Conservation (phyloP, 2,888 invertebrate species). For the Nineta flava region DNA sequence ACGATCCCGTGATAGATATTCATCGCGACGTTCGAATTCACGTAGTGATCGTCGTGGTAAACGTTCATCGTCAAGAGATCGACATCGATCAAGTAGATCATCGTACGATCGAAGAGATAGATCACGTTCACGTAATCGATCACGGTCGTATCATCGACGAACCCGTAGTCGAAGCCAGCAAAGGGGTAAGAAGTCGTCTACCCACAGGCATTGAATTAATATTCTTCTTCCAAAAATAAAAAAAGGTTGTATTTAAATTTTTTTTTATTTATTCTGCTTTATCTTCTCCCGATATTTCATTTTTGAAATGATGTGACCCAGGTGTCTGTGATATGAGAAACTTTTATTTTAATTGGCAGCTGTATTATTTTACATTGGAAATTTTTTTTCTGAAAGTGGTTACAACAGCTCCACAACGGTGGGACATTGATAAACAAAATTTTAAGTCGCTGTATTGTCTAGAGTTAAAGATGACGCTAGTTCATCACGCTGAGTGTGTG, state of each 20-base stretch:
- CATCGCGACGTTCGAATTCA: background rate
- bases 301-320: background rate
- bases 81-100: conserved; percentile 5
- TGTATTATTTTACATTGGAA: too few species aligned
- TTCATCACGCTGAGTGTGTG: too few species aligned
- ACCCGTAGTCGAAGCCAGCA: conserved; percentile 14
- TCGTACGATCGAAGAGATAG: conserved; percentile 7
- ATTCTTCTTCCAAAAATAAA: background rate
- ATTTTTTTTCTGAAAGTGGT: too few species aligned
- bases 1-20: background rate
- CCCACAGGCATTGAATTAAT: conserved; percentile 14
- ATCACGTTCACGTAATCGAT: conserved; percentile 1
- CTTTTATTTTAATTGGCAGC: too few species aligned
- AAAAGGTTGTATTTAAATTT: conserved; percentile 1
- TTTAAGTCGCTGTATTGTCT: too few species aligned
- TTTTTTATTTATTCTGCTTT: background rate
- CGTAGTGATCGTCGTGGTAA: background rate
- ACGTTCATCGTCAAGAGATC: conserved; percentile 10
- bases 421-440: too few species aligned
- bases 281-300: too few species aligned
- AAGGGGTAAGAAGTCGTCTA: conserved; percentile 19
- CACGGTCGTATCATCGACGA: conserved; percentile 2
- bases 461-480: too few species aligned
- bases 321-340: too few species aligned
- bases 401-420: too few species aligned